Base-by-base conservation (phyloP, 2,113 vertebrate genomes). In the Planiliza haematocheilus region DNA sequence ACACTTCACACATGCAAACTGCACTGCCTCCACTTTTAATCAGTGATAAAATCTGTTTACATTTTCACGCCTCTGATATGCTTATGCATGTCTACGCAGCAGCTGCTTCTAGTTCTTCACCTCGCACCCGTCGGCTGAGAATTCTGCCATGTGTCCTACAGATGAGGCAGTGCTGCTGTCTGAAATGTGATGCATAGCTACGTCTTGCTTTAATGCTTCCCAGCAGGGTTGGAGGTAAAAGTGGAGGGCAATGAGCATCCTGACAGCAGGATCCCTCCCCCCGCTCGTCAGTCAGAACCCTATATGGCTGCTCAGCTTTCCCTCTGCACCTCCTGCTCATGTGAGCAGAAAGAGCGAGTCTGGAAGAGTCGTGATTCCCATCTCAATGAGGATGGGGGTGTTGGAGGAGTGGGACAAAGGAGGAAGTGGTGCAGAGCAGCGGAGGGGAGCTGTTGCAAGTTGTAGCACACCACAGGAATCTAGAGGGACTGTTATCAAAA, bases 321-420 rank as follows among this genome's bases (percentile, higher is more conserved):
- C 41, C 45, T 75, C 64, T 59, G 77, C 83, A 79, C 82, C 81
- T 74, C 83, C 82, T 91, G 90, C 75, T 90, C 91, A 91, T 83
- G 82, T 2, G 50, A 89, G 77, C 83, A 86, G 86, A 89, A 86
- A 73, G 75, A 82, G 78, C 16, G 66, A 89, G 88, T 84, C 91
- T 92, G 79, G 73, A 60, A 79, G 81, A 91, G 87, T 90, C 91
- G 89, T 92, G 93, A 93, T 84, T 83, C 87, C 83, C 90, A 93
- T 93, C 83, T 93, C 84, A 92, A 93, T 93, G 91, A 89, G 70
- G 21, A 13, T 10, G 53, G 36, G 34, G 62, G 60, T 37, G 50
- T n/a, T n/a, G n/a, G n/a, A n/a, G 17, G 64, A 61, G 73, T 53
- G 69, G 68, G 72, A 79, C 37, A 76, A 53, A 78, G 38, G 36